Base-by-base conservation (phyloP, 2,888 invertebrate genomes). In the Hylaea fasciaria region DNA sequence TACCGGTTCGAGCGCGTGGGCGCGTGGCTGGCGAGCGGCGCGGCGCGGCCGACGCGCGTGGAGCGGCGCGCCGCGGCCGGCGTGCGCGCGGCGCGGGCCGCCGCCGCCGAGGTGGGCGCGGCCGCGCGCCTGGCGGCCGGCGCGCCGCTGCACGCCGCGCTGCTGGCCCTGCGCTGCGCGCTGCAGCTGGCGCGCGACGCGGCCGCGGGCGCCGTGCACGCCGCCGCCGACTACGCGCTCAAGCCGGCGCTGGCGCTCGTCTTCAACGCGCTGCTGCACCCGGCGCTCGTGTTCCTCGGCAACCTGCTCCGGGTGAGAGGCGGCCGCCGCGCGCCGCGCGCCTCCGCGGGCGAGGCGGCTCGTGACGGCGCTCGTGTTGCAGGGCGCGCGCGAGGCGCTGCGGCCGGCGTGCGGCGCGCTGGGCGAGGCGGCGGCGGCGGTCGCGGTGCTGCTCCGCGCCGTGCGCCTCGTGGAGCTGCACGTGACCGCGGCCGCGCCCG, bases 211-310 rank as follows among this genome's bases (percentile, higher is more conserved):
- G 67, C 72, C 44, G 67, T 80, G 70, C 78, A 73, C 62, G 71
- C 79, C 39, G 58, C 62, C 59, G 77, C 95, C 0, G 96, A 96
- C 86, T 94, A 95, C 76, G 92, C 94, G 71, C 81, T 96, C 55
- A 96, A 96, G 82, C 96, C 96, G 12, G 83, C 94, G 50, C 82
- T 96, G 63, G 94, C 95, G 37, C 94, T 95, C 39, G 13, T 92
- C 4, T 95, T 95, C 80, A 96, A 96, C 85, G 95, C 94, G 3
- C 73, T 94, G 45, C 80, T 95, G 65, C 96, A 95, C 75, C 96
- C 96, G 13, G 82, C 94, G 37, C 81, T 96, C 67, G 95, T 95
- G 74, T 93, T 95, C 70, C 1, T 52, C 14, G 60, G 35, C n/a
- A 64, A 66, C 58, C 10, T 66, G 46, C 54, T 64, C 40, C 58